These are phyloP conservation scores for Drosophila borborema DNA, from an alignment of 2,888 invertebrate genomes.

Conservation along the genomic window DNA sequence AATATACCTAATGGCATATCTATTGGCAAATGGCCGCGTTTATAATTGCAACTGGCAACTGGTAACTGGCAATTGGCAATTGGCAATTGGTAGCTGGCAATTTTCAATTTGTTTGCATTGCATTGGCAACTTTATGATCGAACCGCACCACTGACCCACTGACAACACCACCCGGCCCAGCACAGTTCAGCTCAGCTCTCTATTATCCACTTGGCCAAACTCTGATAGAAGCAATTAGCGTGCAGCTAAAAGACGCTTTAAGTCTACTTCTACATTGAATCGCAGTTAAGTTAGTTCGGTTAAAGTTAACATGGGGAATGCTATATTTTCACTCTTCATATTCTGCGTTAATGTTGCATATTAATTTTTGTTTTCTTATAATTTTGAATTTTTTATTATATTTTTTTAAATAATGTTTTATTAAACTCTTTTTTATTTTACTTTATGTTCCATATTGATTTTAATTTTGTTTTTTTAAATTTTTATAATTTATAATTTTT, in stretches of 20 bases:
- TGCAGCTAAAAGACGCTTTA: constrained; percentile 37
- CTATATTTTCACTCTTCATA: too few relatives aligned
- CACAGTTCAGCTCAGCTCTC: not conserved
- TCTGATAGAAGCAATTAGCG: constrained; percentile 45
- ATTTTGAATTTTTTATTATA: too few relatives aligned
- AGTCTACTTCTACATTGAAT: constrained; percentile 7
- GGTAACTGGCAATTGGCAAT: constrained; percentile 50
- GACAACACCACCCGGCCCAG: not conserved
- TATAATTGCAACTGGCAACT: constrained; percentile 71
- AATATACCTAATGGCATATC: constrained; percentile 33
- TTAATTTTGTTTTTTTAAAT: too few relatives aligned
- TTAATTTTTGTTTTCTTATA: too few relatives aligned
- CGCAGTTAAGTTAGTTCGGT: not conserved
- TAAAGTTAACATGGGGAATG: not conserved
- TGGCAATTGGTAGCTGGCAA: constrained; percentile 47
- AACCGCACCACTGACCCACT: constrained; percentile 39
- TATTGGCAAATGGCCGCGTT: constrained; percentile 57
- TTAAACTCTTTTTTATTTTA: too few relatives aligned
- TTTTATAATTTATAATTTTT: too few relatives aligned
- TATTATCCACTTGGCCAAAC: constrained; percentile 6
- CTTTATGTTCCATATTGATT: too few relatives aligned
- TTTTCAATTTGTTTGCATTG: constrained; percentile 70
- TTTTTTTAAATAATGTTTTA: too few relatives aligned
- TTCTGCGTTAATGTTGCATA: too few relatives aligned
- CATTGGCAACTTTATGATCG: constrained; percentile 51